Evolutionary conservation across 2,797 vertebrate genomes (phyloP), one percentile per base, ranked within the genome.

Genomic region (Cynopterus sphinx): DNA sequence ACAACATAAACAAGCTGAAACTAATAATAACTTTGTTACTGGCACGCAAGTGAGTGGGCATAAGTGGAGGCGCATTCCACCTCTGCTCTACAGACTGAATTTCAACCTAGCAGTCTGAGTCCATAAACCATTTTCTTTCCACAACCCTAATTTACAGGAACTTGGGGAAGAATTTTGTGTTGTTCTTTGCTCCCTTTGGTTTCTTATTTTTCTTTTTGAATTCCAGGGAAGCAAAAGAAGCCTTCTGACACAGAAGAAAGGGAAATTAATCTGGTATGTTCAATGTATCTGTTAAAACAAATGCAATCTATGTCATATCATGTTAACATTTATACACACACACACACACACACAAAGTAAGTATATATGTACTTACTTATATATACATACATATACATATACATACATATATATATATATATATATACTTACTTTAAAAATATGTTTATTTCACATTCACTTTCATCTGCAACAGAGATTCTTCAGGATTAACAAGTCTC

Each of bases 161-260:
- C 31, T 41, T 55, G 49, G 33, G 8, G 57, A 89, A 51, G 43
- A 70, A 55, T 51, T 81, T 51, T 63, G 43, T 78, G 15, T 55
- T 39, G 63, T 95, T 81, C n/a, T 74, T 94, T 73, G 85, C 12
- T 87, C 24, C 10, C 83, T 90, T 82, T 89, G 28, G 17, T 84
- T 89, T 51, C 46, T 43, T 73, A 86, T 90, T 96, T 91, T 65
- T 73, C 11, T 36, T 93, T 91, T 81, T 82, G 22, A 92, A 88
- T 96, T 97, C 28, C 19, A 97, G 95, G 79, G 28, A 49, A 93
- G 94, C 79, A 70, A 95, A 94, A 65, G 84, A 87, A 95, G 82
- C 1, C 83, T 75, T 87, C 91, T 87, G 94, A 96, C 49, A 61
- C n/a, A 83, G 39, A 53, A 79, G 49, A 31, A 94, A 94, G 71